Base-by-base conservation (phyloP, 2,113 vertebrate genomes). In the Hipposideros armiger region DNA sequence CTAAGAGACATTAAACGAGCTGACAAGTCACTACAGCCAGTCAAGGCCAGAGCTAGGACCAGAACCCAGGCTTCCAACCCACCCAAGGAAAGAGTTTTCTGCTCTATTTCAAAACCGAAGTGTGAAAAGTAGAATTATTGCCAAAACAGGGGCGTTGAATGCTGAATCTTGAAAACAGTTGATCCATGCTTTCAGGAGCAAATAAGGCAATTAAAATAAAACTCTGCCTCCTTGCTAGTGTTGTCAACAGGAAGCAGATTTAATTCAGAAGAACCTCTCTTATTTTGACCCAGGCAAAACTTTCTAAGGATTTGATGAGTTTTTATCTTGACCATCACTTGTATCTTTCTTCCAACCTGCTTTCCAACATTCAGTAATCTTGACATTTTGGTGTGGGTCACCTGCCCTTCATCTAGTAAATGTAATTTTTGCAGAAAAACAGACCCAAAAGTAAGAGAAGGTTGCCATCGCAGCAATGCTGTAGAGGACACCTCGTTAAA, bases 161-260 rank as follows among this genome's bases (percentile, higher is more conserved):
- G 93, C 87, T 87, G 32, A 58, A 87, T 92, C 73, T 67, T 81
- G 47, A 93, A 89, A 84, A 92, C 5, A 85, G 54, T n/a, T 50
- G 47, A 80, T 26, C 17, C 16, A 67, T 52, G 15, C 19, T 94
- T 90, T 90, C 42, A 66, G 7, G 42, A 96, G 45, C 32, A 90
- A 84, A 89, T 50, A 87, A 66, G 47, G 32, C 30, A 60, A 40
- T 92, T 85, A 91, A 91, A 91, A 72, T 77, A 86, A 94, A 94
- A 90, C 45, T 76, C 89, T 56, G 45, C 58, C 87, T 82, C 52
- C 30, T 26, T 24, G 45, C 64, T 60, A 58, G 42, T 36, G 3
- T 54, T 58, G 52, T 91, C 58, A 66, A 54, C 8, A 50, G 24
- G 28, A 95, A 91, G 14, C 11, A 70, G 62, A 95, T 70, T 80